Conservation (phyloP, 2,113 vertebrate species). For the Hymenochirus boettgeri region DNA sequence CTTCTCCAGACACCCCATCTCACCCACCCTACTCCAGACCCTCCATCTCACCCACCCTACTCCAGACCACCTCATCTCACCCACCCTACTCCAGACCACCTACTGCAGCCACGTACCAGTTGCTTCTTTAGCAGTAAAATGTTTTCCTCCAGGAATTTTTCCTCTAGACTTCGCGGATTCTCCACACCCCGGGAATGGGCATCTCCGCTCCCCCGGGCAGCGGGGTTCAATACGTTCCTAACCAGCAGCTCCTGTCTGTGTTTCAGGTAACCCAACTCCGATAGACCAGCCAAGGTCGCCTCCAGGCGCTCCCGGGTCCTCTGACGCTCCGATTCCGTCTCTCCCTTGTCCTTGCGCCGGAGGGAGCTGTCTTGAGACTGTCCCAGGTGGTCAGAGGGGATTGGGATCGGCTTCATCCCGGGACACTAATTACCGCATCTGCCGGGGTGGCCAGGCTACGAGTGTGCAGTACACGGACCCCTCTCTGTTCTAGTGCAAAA, state of each 20-base stretch:
- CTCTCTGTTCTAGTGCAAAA: not conserved
- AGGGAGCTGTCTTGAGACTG: constrained; percentile 56
- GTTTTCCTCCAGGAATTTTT: constrained; percentile 85
- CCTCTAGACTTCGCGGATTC: constrained; percentile 67
- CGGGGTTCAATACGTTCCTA: constrained; percentile 56
- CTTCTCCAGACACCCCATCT: too few relatives aligned
- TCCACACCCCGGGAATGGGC: constrained; percentile 38
- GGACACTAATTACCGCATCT: not conserved
- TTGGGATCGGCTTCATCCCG: constrained; percentile 50
- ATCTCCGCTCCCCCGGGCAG: constrained; percentile 14
- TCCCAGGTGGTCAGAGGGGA: constrained; percentile 41
- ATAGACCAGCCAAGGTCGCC: constrained; percentile 76
- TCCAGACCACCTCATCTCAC: not conserved
- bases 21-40: too few relatives aligned
- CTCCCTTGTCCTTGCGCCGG: constrained; percentile 64
- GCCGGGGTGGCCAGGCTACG: not conserved
- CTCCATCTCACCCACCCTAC: too few relatives aligned
- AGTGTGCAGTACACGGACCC: constrained; percentile 1
- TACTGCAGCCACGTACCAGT: constrained; percentile 63
- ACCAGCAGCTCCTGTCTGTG: constrained; percentile 79
- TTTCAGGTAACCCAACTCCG: constrained; percentile 76
- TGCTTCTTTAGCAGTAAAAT: constrained; percentile 81
- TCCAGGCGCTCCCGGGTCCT: constrained; percentile 77
- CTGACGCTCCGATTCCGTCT: constrained; percentile 67
- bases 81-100: not conserved